These are phyloP conservation scores for Peromyscus aztecus DNA, from an alignment of 2,797 vertebrate genomes.

Conservation along the genomic window DNA sequence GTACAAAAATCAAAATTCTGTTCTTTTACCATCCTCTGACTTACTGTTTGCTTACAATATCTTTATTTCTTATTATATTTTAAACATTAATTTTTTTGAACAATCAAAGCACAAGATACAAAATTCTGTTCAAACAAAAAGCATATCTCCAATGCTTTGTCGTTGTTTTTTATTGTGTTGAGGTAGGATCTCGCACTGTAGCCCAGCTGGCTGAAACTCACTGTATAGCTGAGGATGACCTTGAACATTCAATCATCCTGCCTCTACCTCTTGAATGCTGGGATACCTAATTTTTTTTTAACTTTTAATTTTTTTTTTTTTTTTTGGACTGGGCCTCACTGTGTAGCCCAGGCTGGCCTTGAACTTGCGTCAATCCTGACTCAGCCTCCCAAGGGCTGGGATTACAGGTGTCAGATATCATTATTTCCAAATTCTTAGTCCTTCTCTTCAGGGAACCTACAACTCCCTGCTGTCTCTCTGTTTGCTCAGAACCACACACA, in stretches of 20 bases:
- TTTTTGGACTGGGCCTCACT: neutral
- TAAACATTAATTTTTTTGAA: neutral
- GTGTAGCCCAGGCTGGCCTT: neutral
- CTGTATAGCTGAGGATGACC: neutral
- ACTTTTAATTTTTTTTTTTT: neutral
- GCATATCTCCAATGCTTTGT: too few species aligned
- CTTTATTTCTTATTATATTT: slow-evolving; percentile 47
- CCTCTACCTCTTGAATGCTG: neutral
- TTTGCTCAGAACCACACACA: neutral
- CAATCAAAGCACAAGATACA: neutral
- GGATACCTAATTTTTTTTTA: neutral
- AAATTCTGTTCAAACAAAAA: slow-evolving; percentile 15
- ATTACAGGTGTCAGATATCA: neutral
- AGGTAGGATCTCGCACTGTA: neutral
- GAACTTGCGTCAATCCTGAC: neutral
- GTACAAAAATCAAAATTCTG: neutral
- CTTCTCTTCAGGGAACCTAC: neutral
- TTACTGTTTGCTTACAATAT: slow-evolving; percentile 24
- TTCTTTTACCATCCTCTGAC: neutral
- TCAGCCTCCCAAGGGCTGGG: neutral
- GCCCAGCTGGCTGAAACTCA: neutral
- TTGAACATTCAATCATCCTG: neutral
- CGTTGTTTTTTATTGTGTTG: neutral
- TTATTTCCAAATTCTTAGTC: neutral
- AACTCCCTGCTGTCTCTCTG: neutral